phyloP scores from a whole-genome alignment of 2,888 invertebrate genomes.

The Allolobophora icterica region DNA sequence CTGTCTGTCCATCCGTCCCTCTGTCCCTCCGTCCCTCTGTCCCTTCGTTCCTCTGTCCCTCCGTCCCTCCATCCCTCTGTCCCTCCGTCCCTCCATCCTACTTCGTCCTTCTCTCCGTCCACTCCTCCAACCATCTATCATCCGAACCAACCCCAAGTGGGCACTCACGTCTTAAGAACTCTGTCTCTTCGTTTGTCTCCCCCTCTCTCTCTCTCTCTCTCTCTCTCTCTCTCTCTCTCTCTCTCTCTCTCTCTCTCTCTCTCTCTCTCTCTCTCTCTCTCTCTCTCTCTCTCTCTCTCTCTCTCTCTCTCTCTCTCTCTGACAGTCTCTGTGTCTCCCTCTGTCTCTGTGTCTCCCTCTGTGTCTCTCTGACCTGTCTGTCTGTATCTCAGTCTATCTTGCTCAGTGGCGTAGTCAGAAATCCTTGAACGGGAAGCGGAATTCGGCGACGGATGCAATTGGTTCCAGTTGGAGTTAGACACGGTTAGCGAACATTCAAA shows the following conservation, averaged over 20 bases:
- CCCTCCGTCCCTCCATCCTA: too few species aligned
- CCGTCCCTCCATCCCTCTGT: too few species aligned
- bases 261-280: background rate
- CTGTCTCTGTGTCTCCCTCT: too few species aligned
- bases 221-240: background rate
- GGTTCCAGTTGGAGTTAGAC: background rate
- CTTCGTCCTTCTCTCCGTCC: too few species aligned
- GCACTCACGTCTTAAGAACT: background rate
- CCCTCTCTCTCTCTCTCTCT: background rate
- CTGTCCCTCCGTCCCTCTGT: background rate
- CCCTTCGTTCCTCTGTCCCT: background rate
- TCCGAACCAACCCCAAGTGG: background rate
- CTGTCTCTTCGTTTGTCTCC: background rate
- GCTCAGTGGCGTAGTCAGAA: background rate
- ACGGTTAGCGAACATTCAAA: background rate
- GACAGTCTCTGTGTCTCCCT: too few species aligned
- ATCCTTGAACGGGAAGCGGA: background rate
- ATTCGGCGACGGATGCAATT: background rate
- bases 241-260: background rate
- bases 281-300: background rate
- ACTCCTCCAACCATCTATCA: background rate
- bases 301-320: too few species aligned
- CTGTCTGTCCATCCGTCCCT: background rate
- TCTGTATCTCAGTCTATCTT: too few species aligned
- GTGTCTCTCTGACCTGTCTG: too few species aligned